A percentile compares a stretch with the other conserved stretches of the same genome.
These are phyloP conservation scores for Drusus annulatus DNA, from an alignment of 1,140 invertebrate species.

Conservation along the genomic window DNA sequence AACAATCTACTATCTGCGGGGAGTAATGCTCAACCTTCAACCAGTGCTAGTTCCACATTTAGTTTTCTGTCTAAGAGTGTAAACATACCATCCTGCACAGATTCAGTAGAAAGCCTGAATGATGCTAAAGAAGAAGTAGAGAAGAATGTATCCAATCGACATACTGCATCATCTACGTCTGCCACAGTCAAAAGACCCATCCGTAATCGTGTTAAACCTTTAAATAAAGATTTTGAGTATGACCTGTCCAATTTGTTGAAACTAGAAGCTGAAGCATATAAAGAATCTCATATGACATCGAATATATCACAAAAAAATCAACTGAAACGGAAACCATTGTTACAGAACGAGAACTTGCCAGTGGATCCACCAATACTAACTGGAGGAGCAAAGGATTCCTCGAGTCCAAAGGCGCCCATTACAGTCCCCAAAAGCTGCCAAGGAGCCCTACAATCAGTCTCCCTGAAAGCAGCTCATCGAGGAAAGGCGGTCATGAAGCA, in stretches of 20 bases:
- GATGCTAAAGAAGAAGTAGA: constrained; percentile 27
- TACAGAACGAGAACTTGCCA: constrained; percentile 54
- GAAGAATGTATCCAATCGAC: constrained; percentile 6
- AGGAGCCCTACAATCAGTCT: constrained; percentile 49
- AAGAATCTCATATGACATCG: constrained; percentile 52
- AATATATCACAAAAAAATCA: constrained; percentile 61
- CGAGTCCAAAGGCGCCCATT: constrained; percentile 27
- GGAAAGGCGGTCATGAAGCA: constrained; percentile 47
- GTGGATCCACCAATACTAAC: constrained; percentile 44
- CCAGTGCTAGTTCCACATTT: too few species aligned
- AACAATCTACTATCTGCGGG: too few species aligned
- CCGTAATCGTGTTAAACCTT: constrained; percentile 75
- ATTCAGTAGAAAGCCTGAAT: neutral
- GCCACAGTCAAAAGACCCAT: constrained; percentile 69
- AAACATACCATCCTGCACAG: constrained; percentile 1
- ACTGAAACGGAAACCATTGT: constrained; percentile 65
- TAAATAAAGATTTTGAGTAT: constrained; percentile 80
- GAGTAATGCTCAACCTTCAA: too few species aligned
- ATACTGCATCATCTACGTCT: constrained; percentile 54
- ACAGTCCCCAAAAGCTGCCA: constrained; percentile 40
- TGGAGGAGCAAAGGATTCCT: constrained; percentile 41
- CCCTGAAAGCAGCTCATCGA: constrained; percentile 33
- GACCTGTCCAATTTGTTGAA: constrained; percentile 74
- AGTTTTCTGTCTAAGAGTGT: neutral
- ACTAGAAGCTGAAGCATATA: constrained; percentile 63